These are phyloP conservation scores for Colletes latitarsis DNA, from an alignment of 1,140 invertebrate species.

Conservation along the genomic window DNA sequence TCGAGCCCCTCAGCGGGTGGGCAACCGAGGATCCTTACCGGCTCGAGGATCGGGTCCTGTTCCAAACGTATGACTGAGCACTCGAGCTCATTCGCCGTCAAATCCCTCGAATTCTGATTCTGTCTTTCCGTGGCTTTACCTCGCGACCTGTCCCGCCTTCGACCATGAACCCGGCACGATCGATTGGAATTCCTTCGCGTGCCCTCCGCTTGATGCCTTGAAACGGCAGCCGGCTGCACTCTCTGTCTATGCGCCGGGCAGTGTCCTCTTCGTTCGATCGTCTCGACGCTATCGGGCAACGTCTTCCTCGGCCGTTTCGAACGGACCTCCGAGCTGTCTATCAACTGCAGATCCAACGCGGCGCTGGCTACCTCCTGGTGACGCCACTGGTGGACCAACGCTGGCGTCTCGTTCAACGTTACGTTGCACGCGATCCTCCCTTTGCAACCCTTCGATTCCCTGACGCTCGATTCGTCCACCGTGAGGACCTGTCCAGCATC, in stretches of 20 bases:
- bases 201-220: slow-evolving; percentile 45
- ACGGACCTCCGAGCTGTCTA: slow-evolving; percentile 44
- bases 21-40: slow-evolving; percentile 59
- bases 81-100: slow-evolving; percentile 55
- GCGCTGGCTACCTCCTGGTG: slow-evolving; percentile 21
- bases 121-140: slow-evolving; percentile 49
- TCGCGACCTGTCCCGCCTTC: slow-evolving; percentile 43
- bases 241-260: slow-evolving; percentile 49
- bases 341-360: slow-evolving; percentile 57
- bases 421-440: slow-evolving; percentile 30
- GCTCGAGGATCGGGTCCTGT: slow-evolving; percentile 59
- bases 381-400: slow-evolving; percentile 45
- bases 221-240: slow-evolving; percentile 14
- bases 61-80: slow-evolving; percentile 54
- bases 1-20: slow-evolving; percentile 49
- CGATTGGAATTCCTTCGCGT: slow-evolving; percentile 42
- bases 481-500: slow-evolving; percentile 23
- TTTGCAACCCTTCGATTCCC: neutral
- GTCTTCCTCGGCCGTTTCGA: slow-evolving; percentile 49
- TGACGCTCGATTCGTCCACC: slow-evolving; percentile 19
- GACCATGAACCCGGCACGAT: slow-evolving; percentile 62
- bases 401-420: slow-evolving; percentile 1
- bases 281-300: slow-evolving; percentile 14
- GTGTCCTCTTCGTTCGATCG: neutral
- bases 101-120: slow-evolving; percentile 30